Percentiles rank a stretch among this genome's conserved stretches.
These are phyloP conservation scores for Aradophagus sp. DNA, from an alignment of 1,140 invertebrate species.

Conservation along the genomic window DNA sequence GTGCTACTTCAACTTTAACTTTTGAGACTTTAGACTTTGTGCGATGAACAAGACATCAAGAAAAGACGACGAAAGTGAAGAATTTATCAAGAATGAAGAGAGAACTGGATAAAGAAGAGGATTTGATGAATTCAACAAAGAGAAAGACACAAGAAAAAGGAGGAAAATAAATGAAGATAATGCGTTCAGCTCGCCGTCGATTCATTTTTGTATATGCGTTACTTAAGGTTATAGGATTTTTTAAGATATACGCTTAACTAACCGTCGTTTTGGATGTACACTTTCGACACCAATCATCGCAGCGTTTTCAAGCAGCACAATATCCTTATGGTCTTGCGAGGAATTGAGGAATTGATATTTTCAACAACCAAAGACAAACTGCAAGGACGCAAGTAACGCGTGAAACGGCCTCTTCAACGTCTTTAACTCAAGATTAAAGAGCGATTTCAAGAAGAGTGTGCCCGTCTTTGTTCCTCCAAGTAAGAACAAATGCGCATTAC, in stretches of 20 bases:
- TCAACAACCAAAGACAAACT: constrained; percentile 1
- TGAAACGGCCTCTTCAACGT: constrained; percentile 30
- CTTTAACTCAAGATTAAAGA: constrained; percentile 52
- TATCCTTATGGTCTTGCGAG: constrained; percentile 41
- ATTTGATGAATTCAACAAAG: no score
- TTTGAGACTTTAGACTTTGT: constrained; percentile 25
- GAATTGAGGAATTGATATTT: constrained; percentile 12
- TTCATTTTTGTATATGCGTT: constrained; percentile 60
- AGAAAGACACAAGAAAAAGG: no score
- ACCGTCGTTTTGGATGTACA: constrained; percentile 17
- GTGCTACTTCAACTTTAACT: constrained; percentile 43
- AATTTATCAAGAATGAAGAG: neutral
- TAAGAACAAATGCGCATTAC: no score
- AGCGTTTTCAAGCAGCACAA: constrained; percentile 44
- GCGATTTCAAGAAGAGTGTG: constrained; percentile 17
- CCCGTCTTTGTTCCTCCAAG: no score
- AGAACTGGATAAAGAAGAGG: no score
- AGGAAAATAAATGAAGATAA: no score
- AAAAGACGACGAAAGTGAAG: constrained; percentile 4
- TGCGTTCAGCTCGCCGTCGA: constrained; percentile 16
- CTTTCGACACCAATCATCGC: constrained; percentile 19
- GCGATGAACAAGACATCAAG: constrained; percentile 4
- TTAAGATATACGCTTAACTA: constrained; percentile 52
- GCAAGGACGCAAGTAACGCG: neutral
- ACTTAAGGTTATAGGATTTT: constrained; percentile 56